Evolutionary conservation across 2,888 invertebrate species (phyloP), one percentile per base, ranked within the genome.

Genomic region (Archips xylosteana): DNA sequence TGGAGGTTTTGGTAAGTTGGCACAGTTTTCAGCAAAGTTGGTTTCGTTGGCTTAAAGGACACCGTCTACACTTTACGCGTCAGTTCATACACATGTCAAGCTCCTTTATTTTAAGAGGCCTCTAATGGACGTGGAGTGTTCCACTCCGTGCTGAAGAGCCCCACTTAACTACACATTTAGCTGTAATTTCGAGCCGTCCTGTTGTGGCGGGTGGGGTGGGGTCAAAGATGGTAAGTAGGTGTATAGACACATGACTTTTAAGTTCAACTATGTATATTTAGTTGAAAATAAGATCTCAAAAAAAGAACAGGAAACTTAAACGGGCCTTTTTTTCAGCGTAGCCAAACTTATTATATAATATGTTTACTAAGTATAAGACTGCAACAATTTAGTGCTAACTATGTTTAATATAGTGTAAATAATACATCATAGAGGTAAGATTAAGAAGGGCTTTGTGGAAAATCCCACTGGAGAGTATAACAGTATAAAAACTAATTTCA

Each of bases 131-230:
- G 15, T 54, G 15, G 54, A 54, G 54, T 54, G 54, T 54, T 54
- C 54, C 54, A 54, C 23, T 54, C 54, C 54, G 54, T 54, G 54
- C 54, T 54, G 54, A 54, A 54, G 54, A 54, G 54, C 54, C 23
- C 49, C 8, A 9, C 23, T 54, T 54, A 54, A 54, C 23, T 54
- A 54, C 54, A 23, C 54, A 54, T 54, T 54, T 54, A 54, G 54
- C 23, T 9, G 54, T 54, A 54, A 51, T 51, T 51, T n/a, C n/a
- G 5, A 15, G 49, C 49, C 49, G n/a, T 8, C 23, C 54, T 49
- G 54, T 54, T 23, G 54, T 54, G 54, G 8, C 54, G 9, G 3
- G 12, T 54, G 23, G 54, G 23, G 54, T 54, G 23, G 54, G 54
- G 54, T 54, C 23, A 54, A 54, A 49, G 49, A 49, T 49, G n/a